Evolutionary conservation across 2,797 vertebrate genomes (phyloP).

Genomic region (Synanceia verrucosa): DNA sequence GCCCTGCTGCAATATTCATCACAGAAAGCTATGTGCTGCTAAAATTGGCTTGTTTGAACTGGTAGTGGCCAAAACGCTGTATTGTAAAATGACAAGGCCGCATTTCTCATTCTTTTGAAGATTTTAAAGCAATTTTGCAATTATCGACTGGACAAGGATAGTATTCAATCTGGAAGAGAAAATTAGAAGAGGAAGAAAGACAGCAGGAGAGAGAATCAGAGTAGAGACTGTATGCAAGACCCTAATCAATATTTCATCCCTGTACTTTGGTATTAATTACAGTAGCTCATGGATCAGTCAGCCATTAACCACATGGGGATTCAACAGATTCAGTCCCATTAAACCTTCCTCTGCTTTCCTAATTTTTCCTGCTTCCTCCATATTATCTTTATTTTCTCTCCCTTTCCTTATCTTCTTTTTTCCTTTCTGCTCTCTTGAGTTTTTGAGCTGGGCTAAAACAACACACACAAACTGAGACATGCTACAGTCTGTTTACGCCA

Average conservation of each 20-base stretch:
- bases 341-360: conserved; percentile 26
- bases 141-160: conserved; percentile 4
- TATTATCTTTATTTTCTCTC: background rate
- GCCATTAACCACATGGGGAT: conserved; percentile 54
- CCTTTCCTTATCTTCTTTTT: background rate
- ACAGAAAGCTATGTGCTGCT: conserved; percentile 27
- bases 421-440: background rate
- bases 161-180: conserved; percentile 5
- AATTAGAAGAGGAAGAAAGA: conserved; percentile 1
- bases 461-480: conserved; percentile 15
- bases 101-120: conserved; percentile 48
- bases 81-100: conserved; percentile 34
- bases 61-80: background rate
- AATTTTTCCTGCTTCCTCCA: background rate
- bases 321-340: conserved; percentile 38
- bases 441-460: conserved; percentile 1
- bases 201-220: conserved; percentile 16
- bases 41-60: conserved; percentile 54
- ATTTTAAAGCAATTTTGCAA: conserved; percentile 38
- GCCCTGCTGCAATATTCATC: conserved; percentile 64
- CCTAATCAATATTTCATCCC: conserved; percentile 71
- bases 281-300: conserved; percentile 68
- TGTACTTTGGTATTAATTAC: conserved; percentile 72
- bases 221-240: conserved; percentile 15
- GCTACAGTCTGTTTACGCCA: background rate